phyloP scores from a whole-genome alignment of 35 echinoderm and acorn worm species.

The Diadema setosum region DNA sequence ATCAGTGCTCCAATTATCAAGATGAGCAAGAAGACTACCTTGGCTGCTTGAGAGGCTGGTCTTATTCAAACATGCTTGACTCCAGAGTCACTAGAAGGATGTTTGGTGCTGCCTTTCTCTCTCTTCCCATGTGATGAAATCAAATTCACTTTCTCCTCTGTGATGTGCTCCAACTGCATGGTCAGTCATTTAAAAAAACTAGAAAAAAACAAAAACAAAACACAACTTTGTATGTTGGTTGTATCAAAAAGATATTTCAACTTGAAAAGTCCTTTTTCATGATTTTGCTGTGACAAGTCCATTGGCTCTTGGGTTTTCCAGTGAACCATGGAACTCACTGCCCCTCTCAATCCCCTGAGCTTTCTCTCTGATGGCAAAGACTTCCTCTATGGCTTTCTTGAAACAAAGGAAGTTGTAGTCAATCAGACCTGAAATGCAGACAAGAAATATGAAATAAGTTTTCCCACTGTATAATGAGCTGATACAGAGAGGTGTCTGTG shows the following conservation, averaged over 20 bases:
- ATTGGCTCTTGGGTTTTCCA: background rate
- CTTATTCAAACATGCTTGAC: no score
- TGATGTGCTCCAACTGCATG: background rate
- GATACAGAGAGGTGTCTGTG: no score
- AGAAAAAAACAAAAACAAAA: no score
- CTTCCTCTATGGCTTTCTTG: conserved; percentile 95
- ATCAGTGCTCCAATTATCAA: no score
- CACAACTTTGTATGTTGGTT: no score
- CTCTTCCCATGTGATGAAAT: background rate
- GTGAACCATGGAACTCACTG: background rate
- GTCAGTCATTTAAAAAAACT: no score
- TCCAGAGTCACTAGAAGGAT: background rate
- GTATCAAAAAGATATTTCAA: background rate
- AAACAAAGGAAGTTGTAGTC: conserved; percentile 99
- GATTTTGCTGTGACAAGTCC: conserved; percentile 3
- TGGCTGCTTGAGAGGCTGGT: no score
- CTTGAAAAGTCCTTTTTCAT: background rate
- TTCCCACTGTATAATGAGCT: background rate
- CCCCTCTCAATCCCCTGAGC: conserved; percentile 18
- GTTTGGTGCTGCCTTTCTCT: background rate
- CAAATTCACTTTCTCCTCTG: background rate
- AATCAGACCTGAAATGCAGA: conserved; percentile 63
- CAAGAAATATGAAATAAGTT: background rate
- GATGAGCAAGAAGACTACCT: no score
- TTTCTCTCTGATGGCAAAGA: conserved; percentile 79